These are phyloP conservation scores for Gallinago nigripennis DNA, from an alignment of 2,797 vertebrate genomes.

Conservation along the genomic window DNA sequence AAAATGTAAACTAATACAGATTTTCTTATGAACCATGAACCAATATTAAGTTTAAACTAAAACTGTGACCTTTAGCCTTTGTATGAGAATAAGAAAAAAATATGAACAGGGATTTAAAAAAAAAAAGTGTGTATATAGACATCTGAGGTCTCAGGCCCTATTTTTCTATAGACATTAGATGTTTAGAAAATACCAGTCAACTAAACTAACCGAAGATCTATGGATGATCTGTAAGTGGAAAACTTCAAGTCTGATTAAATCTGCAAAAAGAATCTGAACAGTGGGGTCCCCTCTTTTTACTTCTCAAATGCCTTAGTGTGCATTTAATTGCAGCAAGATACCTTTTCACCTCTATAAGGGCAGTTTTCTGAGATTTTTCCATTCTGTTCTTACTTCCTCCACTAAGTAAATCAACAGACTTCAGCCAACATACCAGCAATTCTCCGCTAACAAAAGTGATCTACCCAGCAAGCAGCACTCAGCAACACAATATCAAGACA, in stretches of 20 bases:
- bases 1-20: slow-evolving; percentile 80
- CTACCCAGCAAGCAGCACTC: background rate
- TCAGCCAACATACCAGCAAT: background rate
- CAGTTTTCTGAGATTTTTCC: background rate
- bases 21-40: slow-evolving; percentile 77
- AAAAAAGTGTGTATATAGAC: background rate
- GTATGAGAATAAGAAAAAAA: slow-evolving; percentile 63
- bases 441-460: background rate
- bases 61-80: slow-evolving; percentile 70
- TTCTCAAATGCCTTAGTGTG: background rate
- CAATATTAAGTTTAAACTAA: slow-evolving; percentile 75
- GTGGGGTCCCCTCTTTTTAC: background rate
- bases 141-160: slow-evolving; percentile 35
- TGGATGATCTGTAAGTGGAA: slow-evolving; percentile 56
- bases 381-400: background rate
- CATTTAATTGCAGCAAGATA: background rate
- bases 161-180: slow-evolving; percentile 22
- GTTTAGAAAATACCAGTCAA: slow-evolving; percentile 24
- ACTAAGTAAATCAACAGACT: background rate
- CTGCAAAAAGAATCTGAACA: background rate
- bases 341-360: background rate
- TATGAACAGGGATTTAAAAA: slow-evolving; percentile 21
- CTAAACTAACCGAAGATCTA: slow-evolving; percentile 51
- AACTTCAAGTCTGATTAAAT: slow-evolving; percentile 34
- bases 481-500: background rate